Evolutionary conservation across 64 coral and sea anemone genomes (phyloP), one percentile per base, ranked within the genome.

Genomic region (Montipora efflorescens): DNA sequence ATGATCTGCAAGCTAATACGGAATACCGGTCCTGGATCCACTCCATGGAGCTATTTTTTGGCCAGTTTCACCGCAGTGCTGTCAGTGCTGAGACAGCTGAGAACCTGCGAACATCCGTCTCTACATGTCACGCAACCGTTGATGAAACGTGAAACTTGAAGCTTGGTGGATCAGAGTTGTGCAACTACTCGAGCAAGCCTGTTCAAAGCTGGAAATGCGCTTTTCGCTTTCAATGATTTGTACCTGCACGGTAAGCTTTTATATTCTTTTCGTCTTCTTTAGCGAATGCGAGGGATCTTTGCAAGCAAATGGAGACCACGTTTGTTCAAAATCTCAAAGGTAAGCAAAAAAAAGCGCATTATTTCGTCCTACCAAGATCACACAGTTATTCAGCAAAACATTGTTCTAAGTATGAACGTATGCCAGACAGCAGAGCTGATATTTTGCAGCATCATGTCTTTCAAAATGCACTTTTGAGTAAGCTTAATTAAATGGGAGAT

Each of bases 291-390:
- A 48, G 10, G 81, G 73, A 47, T 83, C 79, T 77, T 49, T 92
- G 10, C 57, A 15, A 5, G n/a, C 18, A 15, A 85, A 86, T 77
- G 90, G 90, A 46, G n/a, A 2, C 0, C 74, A 92, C 72, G 90
- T 92, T 85, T 92, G 90, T 46, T 92, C 90, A 44, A 92, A 43
- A 59, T 83, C 90, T 21, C 79, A 83, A 49, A 92, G 90, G 90
- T 92, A 84, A 82, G 90, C 50, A 36, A 36, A 36, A 47, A 10
- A 7, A 7, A 55, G 52, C 9, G 52, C 9, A 10, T 4, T 64
- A 64, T 18, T 64, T 64, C 11, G 1, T 16, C 14, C 11, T 0
- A 11, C 4, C 6, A 1, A 57, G 28, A 8, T 2, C 11, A 8
- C 53, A 6, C 10, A 57, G 53, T 57, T 57, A 57, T 11, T 57